These are phyloP conservation scores for Selenia dentaria DNA, from an alignment of 2,888 invertebrate species.

Conservation along the genomic window DNA sequence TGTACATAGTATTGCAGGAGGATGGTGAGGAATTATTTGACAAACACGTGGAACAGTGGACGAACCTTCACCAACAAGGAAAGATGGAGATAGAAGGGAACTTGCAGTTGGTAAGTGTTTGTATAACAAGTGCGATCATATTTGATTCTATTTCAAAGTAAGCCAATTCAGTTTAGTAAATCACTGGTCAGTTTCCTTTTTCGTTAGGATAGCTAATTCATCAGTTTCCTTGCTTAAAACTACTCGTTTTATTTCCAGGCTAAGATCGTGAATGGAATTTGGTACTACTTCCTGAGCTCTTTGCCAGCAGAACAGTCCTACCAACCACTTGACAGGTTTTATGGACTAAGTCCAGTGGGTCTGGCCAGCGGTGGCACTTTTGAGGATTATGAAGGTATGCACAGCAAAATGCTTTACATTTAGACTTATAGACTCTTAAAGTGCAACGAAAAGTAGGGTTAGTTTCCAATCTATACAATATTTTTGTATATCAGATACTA, in stretches of 20 bases:
- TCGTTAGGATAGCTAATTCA: no score
- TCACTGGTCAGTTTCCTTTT: no score
- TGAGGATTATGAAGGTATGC: slow-evolving; percentile 76
- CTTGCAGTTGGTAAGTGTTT: slow-evolving; percentile 66
- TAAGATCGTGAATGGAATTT: slow-evolving; percentile 81
- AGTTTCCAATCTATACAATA: no score
- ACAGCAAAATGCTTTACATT: no score
- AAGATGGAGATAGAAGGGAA: slow-evolving; percentile 78
- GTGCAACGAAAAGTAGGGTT: no score
- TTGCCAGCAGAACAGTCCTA: slow-evolving; percentile 77
- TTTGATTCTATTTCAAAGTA: no score
- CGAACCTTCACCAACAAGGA: slow-evolving; percentile 72
- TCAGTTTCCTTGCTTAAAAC: no score
- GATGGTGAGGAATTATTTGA: slow-evolving; percentile 67
- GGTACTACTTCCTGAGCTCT: slow-evolving; percentile 84
- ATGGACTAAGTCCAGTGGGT: slow-evolving; percentile 85
- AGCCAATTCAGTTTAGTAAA: no score
- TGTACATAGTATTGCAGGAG: slow-evolving; percentile 71
- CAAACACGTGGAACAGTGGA: slow-evolving; percentile 79
- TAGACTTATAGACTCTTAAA: no score
- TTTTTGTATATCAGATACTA: no score
- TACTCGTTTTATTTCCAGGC: slow-evolving; percentile 65
- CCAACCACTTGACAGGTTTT: slow-evolving; percentile 72
- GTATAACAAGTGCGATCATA: no score
- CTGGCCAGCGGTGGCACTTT: slow-evolving; percentile 80